Evolutionary conservation across 2,113 vertebrate species (phyloP).

Genomic region (Numenius arquata): DNA sequence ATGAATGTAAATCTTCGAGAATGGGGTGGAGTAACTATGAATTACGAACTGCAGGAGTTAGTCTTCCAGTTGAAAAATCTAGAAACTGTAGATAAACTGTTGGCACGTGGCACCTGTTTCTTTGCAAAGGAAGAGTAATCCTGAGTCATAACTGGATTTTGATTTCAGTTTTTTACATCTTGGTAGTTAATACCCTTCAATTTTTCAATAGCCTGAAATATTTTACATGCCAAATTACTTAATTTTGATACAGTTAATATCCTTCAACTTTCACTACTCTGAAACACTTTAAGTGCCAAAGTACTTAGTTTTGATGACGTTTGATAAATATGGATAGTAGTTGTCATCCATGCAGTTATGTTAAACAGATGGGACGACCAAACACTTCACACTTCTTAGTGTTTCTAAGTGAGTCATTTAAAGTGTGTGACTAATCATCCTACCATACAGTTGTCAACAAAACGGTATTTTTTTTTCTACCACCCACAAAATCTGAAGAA

Average conservation of each 20-base stretch:
- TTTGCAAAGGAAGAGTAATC: not conserved
- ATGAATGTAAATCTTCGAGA: not conserved
- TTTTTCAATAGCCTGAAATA: not conserved
- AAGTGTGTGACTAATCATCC: slow-evolving; percentile 34
- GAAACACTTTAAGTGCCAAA: not conserved
- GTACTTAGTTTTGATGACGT: not conserved
- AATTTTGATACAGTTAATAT: not conserved
- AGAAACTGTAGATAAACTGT: not conserved
- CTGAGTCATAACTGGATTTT: not conserved
- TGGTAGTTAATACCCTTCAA: not conserved
- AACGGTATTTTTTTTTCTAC: not conserved
- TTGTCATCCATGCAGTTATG: not conserved
- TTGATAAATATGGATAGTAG: not conserved
- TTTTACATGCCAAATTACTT: not conserved
- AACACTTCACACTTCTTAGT: slow-evolving; percentile 28
- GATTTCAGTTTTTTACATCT: not conserved
- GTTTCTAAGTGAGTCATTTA: slow-evolving; percentile 50
- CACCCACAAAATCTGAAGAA: not conserved
- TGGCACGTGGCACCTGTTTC: not conserved
- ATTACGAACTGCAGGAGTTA: not conserved
- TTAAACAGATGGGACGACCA: slow-evolving; percentile 15
- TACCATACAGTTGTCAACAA: slow-evolving; percentile 47
- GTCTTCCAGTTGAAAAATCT: not conserved
- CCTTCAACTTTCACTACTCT: not conserved
- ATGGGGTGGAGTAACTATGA: not conserved